phyloP scores from a whole-genome alignment of 1,140 invertebrate species.

The Caerostris extrusa region DNA sequence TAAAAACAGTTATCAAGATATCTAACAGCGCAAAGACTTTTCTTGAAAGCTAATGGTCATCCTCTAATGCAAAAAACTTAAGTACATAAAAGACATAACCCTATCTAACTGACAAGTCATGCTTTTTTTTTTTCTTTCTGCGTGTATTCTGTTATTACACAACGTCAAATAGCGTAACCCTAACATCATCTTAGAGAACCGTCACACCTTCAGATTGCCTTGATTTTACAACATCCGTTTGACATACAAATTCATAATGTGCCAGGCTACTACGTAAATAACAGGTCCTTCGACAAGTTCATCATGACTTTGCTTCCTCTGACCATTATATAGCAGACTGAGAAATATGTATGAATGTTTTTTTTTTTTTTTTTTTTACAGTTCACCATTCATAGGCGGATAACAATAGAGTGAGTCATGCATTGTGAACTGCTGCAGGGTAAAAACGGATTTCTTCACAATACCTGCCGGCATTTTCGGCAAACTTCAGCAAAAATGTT shows the following conservation, averaged over 20 bases:
- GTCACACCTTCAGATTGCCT: slow-evolving; percentile 10
- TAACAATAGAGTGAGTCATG: neutral
- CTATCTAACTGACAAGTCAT: neutral
- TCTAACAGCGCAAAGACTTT: no score
- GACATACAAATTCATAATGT: neutral
- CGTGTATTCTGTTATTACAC: neutral
- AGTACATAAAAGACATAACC: neutral
- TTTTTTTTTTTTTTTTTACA: neutral
- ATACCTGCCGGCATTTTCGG: neutral
- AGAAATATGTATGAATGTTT: neutral
- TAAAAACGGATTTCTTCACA: neutral
- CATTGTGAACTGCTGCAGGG: neutral
- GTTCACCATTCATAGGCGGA: neutral
- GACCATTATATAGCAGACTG: neutral
- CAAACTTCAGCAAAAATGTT: neutral
- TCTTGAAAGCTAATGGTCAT: no score
- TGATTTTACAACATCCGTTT: neutral
- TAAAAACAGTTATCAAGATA: no score
- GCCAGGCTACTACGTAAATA: neutral
- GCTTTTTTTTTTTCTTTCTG: neutral
- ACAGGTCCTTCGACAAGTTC: neutral
- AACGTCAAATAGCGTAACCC: neutral
- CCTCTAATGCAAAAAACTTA: no score
- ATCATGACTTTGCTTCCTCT: neutral
- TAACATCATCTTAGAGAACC: neutral